A percentile compares a stretch with the other conserved stretches of the same genome.
These are phyloP conservation scores for Ceryle rudis DNA, from an alignment of 2,797 vertebrate species.

Conservation along the genomic window DNA sequence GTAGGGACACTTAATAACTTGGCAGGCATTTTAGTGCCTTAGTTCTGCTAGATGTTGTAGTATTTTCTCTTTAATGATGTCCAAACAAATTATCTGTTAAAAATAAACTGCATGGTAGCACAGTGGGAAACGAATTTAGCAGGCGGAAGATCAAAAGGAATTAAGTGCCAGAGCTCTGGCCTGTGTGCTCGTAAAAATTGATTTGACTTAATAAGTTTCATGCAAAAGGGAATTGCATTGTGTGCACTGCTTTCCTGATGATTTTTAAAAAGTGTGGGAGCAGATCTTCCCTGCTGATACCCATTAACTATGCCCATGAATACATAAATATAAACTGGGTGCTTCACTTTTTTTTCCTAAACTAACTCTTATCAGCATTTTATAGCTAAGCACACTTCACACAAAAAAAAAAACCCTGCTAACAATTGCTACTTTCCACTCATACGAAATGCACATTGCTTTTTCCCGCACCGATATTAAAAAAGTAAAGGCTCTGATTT, in stretches of 20 bases:
- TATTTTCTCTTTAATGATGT: slow-evolving; percentile 65
- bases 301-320: slow-evolving; percentile 62
- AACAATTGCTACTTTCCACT: background rate
- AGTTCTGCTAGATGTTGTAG: background rate
- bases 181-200: slow-evolving; percentile 57
- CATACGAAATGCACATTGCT: background rate
- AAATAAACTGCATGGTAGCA: slow-evolving; percentile 58
- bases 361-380: slow-evolving; percentile 37
- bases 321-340: slow-evolving; percentile 69
- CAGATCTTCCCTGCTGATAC: slow-evolving; percentile 37
- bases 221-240: slow-evolving; percentile 44
- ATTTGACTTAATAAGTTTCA: slow-evolving; percentile 75
- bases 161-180: slow-evolving; percentile 58
- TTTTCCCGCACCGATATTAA: background rate
- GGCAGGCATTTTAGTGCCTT: background rate
- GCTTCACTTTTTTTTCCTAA: background rate
- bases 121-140: slow-evolving; percentile 56
- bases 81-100: slow-evolving; percentile 70
- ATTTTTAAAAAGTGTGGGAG: slow-evolving; percentile 24
- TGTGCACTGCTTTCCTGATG: slow-evolving; percentile 25
- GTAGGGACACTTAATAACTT: background rate
- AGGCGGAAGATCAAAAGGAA: slow-evolving; percentile 64
- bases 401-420: background rate
- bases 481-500: background rate
- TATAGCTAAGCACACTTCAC: background rate